A percentile compares a stretch with the other conserved stretches of the same genome.
Evolutionary conservation across 1,140 invertebrate species (phyloP).

Genomic region (Luehdorfia chinensis): DNA sequence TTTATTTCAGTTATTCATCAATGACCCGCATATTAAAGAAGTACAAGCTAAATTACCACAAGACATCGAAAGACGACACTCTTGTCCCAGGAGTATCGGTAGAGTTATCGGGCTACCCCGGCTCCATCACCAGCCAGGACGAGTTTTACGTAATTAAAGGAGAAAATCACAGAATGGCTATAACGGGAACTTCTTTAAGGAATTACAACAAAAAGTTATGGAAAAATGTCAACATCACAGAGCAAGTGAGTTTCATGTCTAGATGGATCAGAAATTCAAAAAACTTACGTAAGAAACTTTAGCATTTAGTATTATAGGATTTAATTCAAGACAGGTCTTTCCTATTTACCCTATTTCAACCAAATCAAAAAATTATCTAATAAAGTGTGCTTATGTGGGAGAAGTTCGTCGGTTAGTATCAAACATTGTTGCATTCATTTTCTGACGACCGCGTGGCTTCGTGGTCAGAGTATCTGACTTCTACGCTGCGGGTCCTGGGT

Average conservation of each 20-base stretch:
- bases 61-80: slow-evolving; percentile 75
- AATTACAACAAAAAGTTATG: slow-evolving; percentile 77
- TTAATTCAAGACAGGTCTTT: too few species aligned
- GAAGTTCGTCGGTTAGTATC: too few species aligned
- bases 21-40: slow-evolving; percentile 95
- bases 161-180: slow-evolving; percentile 73
- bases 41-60: slow-evolving; percentile 90
- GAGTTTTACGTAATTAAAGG: slow-evolving; percentile 87
- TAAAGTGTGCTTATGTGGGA: too few species aligned
- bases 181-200: slow-evolving; percentile 78
- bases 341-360: too few species aligned
- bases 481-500: too few species aligned
- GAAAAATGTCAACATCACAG: slow-evolving; percentile 73
- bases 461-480: too few species aligned
- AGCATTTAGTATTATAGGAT: too few species aligned
- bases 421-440: too few species aligned
- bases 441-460: too few species aligned
- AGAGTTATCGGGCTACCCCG: slow-evolving; percentile 93
- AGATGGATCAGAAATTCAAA: too few species aligned
- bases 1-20: slow-evolving; percentile 80
- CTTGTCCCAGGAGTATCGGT: slow-evolving; percentile 83
- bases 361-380: too few species aligned
- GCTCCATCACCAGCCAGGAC: slow-evolving; percentile 90
- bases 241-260: slow-evolving; percentile 65
- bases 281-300: too few species aligned